Evolutionary conservation across 2,888 invertebrate genomes (phyloP), one percentile per base, ranked within the genome.

Genomic region (Leptopilina myrica): DNA sequence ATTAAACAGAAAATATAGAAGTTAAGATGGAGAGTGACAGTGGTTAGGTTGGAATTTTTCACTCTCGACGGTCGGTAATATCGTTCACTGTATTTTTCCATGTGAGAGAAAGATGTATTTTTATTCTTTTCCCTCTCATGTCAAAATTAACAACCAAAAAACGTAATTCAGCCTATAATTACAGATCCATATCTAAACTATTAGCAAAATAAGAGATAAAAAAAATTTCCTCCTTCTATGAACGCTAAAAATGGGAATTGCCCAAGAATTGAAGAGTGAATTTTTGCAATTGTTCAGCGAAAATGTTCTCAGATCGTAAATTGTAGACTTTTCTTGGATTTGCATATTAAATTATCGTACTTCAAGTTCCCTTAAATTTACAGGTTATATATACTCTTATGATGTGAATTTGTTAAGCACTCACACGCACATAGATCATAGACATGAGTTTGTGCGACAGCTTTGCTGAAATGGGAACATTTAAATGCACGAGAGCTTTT

Each of bases 401-500:
- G 53, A 53, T 56, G 53, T 73, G 53, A 12, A 69, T 69, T 69
- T 69, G 26, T 53, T 26, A 20, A 69, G 49, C 46, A 49, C 65
- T 40, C 40, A 66, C 15, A 67, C 49, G 49, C 20, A 46, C 46
- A 67, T 49, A 49, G 49, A 49, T 49, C 49, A 49, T 12, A 26
- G 15, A 14, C 5, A 26, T 26, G 56, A 53, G 33, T 73, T 43
- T n/a, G 53, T 8, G 69, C 33, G 26, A 53, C 49, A 73, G 14
- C 53, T 73, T 73, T 73, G 69, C 53, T 26, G 33, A 73, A 73
- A 73, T 73, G 53, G 26, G 53, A 73, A 53, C 53, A 73, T 73
- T 73, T 73, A 73, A 73, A 73, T 56, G 69, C 69, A 26, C 33
- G 69, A 73, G 53, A 56, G 69, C 69, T 53, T 56, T 73, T 73